Base-by-base conservation (phyloP, 2,888 invertebrate genomes). In the Eudemis profundana region DNA sequence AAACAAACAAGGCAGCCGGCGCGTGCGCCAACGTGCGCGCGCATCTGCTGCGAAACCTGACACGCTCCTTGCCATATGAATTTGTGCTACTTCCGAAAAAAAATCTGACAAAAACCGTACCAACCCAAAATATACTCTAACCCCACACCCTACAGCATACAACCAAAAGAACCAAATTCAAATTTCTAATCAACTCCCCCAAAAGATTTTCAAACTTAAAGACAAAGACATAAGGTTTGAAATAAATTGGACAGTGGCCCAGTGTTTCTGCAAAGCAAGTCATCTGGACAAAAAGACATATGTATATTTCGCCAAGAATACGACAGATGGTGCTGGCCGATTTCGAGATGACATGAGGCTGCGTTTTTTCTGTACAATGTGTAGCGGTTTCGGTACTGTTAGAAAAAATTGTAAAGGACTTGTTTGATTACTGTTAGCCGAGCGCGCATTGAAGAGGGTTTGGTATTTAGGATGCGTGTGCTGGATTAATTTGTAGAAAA, bases 41-140 rank as follows among this genome's bases (percentile, higher is more conserved):
- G 81, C 91, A 91, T 90, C 90, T 91, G 91, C 84, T 77, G 78
- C 79, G 91, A 85, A 89, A 91, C 91, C 85, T 86, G 90, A 91
- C 84, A 86, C 87, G 81, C 84, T 85, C 82, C 87, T 86, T 85
- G 79, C 83, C 85, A 83, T 86, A 86, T 87, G 87, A 89, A 85
- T 86, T 46, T 84, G 86, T 83, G 76, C 80, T 79, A 85, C 83
- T 87, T 87, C 86, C 84, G 79, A 84, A 89, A 90, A 87, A 87
- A 86, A 82, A 67, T 65, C 50, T 27, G 44, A 60, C 60, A 67
- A 70, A 70, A 71, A 71, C 59, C n/a, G 53, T 21, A 7, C 17
- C 70, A 70, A 57, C 50, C 63, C 27, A 81, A 77, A 73, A 69
- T 66, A 71, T 69, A 78, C 76, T 74, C 72, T 82, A 74, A 53